Evolutionary conservation across 2,888 invertebrate species (phyloP).

Genomic region (Ormyrus nitidulus): DNA sequence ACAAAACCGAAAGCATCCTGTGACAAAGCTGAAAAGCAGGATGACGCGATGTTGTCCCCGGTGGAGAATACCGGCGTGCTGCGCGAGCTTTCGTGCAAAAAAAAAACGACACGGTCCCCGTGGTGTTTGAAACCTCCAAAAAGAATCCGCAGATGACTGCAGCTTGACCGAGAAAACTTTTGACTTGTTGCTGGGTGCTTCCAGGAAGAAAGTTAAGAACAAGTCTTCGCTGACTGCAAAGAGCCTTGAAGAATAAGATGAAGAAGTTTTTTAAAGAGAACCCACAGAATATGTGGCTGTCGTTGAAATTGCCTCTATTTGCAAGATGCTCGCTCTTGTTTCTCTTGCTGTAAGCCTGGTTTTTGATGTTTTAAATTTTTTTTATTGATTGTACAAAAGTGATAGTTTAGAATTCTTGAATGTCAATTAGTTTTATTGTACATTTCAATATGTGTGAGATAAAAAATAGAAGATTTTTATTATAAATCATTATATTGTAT

Average conservation of each 20-base stretch:
- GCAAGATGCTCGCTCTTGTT: conserved; percentile 64
- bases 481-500: too few relatives aligned
- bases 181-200: not conserved
- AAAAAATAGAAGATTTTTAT: not conserved
- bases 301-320: conserved; percentile 63
- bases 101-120: not conserved
- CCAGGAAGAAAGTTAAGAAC: not conserved
- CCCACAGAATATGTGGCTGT: conserved; percentile 56
- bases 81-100: conserved; percentile 10
- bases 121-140: not conserved
- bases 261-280: not conserved
- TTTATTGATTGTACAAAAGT: conserved; percentile 18
- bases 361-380: not conserved
- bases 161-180: not conserved
- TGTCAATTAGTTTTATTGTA: not conserved
- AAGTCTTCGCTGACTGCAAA: not conserved
- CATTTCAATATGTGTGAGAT: not conserved
- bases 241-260: conserved; percentile 22
- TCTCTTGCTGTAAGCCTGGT: conserved; percentile 41
- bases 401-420: not conserved
- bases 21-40: too few relatives aligned
- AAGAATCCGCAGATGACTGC: not conserved
- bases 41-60: conserved; percentile 37
- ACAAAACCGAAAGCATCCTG: too few relatives aligned
- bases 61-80: conserved; percentile 29